A percentile compares a stretch with the other conserved stretches of the same genome.
phyloP scores from a whole-genome alignment of 2,888 invertebrate genomes.

The Eristalinus sepulchralis region DNA sequence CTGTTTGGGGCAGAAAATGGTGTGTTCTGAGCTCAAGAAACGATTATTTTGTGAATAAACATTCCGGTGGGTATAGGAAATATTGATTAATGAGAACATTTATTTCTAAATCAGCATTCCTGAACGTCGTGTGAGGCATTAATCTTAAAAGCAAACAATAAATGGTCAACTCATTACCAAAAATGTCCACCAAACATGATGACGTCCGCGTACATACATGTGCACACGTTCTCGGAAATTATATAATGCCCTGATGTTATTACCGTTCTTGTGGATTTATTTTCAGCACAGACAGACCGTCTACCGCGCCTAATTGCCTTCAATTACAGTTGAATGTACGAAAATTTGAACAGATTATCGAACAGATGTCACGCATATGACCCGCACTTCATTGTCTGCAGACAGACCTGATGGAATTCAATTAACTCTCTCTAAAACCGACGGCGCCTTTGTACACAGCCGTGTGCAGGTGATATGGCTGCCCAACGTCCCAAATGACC shows the following conservation, averaged over 20 bases:
- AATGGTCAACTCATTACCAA: too few relatives aligned
- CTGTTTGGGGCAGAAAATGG: too few relatives aligned
- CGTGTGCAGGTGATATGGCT: not conserved
- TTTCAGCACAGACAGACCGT: not conserved
- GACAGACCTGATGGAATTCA: not conserved
- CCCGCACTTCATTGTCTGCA: not conserved
- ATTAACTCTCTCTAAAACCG: not conserved
- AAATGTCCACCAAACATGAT: too few relatives aligned
- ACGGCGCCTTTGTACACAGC: not conserved
- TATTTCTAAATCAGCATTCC: too few relatives aligned
- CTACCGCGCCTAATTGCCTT: not conserved
- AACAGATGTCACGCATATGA: not conserved
- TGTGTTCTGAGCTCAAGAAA: too few relatives aligned
- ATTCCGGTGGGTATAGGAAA: too few relatives aligned
- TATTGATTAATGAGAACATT: too few relatives aligned
- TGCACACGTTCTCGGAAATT: too few relatives aligned
- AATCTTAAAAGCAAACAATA: too few relatives aligned
- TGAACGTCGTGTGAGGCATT: too few relatives aligned
- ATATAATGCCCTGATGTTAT: not conserved
- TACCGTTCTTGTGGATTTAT: not conserved
- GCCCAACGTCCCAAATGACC: not conserved
- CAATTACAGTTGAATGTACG: not conserved
- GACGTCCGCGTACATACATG: too few relatives aligned
- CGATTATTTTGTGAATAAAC: too few relatives aligned
- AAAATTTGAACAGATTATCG: not conserved